Evolutionary conservation across 2,888 invertebrate genomes (phyloP), one percentile per base, ranked within the genome.

Genomic region (Ornithoptera alexandrae): DNA sequence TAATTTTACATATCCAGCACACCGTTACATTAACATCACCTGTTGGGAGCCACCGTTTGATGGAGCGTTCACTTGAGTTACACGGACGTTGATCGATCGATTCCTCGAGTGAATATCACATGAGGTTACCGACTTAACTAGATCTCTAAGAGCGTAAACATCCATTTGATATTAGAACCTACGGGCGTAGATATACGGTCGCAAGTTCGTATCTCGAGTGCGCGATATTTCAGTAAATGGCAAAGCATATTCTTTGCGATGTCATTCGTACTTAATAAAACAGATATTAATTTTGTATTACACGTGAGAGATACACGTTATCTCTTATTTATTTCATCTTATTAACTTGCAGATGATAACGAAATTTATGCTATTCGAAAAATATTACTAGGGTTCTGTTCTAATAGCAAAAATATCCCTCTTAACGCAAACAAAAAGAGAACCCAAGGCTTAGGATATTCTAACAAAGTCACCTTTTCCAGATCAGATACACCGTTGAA

Each of bases 61-160:
- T 74, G 70, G 72, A 76, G 68, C 67, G 72, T 56, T 71, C 67
- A 67, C 69, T 71, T 67, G 72, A 72, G 70, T 69, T 65, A 65
- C 62, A 50, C 67, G 71, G 74, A 77, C 74, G 63, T 74, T 76
- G 75, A 75, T 76, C 72, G 75, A 76, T 74, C 73, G 69, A 22
- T 50, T 66, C 62, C 46, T 66, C 7, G 58, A 66, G 69, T 57
- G 50, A 66, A 69, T 69, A 69, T 69, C 69, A 66, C 58, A 46
- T 58, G 62, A 53, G 58, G 62, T 46, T 65, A 6, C 62, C 60
- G 58, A 30, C 58, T 50, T 50, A 58, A 58, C 17, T 53, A n/a
- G 18, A 53, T 53, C 53, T 53, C 53, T n/a, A 53, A 53, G 18
- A 17, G 53, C 53, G 17, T n/a, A 18, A 39, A 53, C 2, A 53